These are phyloP conservation scores for Colinus virginianus DNA, from an alignment of 2,113 vertebrate species.

Conservation along the genomic window DNA sequence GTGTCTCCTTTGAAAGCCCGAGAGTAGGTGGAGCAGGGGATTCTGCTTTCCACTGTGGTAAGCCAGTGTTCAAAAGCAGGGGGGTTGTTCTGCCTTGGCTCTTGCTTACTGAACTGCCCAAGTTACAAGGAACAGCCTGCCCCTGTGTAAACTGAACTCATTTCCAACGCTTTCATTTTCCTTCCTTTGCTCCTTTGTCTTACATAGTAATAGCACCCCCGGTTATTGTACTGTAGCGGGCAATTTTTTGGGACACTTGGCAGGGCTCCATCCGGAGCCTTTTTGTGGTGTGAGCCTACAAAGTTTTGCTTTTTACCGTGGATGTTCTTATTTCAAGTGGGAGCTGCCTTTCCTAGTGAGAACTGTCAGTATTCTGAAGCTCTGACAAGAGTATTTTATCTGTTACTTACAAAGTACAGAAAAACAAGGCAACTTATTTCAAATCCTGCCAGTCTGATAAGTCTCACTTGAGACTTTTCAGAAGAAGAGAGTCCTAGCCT, in stretches of 20 bases:
- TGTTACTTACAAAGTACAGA: not conserved
- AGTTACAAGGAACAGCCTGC: not conserved
- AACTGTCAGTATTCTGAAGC: not conserved
- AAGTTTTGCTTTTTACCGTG: not conserved
- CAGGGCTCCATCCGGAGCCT: not conserved
- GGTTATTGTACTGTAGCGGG: accelerated
- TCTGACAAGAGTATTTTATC: not conserved
- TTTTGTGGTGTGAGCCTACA: not conserved
- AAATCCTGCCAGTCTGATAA: not conserved
- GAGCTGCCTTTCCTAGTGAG: not conserved
- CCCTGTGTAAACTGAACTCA: not conserved
- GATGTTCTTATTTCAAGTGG: not conserved
- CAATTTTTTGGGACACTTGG: not conserved
- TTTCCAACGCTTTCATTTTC: not conserved
- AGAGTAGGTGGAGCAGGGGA: conserved; percentile 38
- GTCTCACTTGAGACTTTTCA: not conserved
- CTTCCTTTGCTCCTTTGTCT: conserved; percentile 15
- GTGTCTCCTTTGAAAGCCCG: not conserved
- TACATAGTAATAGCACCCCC: accelerated
- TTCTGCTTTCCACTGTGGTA: conserved; percentile 35
- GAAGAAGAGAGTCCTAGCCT: not conserved
- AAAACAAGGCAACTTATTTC: not conserved
- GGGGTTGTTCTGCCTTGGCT: conserved; percentile 37
- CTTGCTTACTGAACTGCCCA: not conserved
- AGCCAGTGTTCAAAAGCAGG: conserved; percentile 28